Evolutionary conservation across 2,888 invertebrate species (phyloP).

Genomic region (Cephalotes varians): DNA sequence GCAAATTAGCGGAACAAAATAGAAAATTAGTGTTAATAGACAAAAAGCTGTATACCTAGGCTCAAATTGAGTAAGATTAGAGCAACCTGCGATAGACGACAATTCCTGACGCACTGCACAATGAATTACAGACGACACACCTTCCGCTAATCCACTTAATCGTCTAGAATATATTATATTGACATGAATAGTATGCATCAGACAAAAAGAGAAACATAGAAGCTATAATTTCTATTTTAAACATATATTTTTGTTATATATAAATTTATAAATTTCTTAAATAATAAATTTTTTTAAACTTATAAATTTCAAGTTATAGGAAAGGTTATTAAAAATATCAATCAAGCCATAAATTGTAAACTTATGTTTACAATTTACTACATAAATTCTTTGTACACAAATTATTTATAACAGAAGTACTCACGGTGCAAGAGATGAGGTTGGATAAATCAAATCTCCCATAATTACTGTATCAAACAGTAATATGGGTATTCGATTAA

Average conservation of each 20-base stretch:
- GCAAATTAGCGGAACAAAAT: background rate
- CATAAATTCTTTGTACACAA: background rate
- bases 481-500: constrained; percentile 89
- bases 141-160: constrained; percentile 90
- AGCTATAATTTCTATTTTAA: background rate
- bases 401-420: constrained; percentile 82
- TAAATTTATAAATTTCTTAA: too few species aligned
- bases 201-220: background rate
- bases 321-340: background rate
- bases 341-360: background rate
- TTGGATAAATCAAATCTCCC: constrained; percentile 94
- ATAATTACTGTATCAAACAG: constrained; percentile 91
- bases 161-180: constrained; percentile 86
- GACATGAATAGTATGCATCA: background rate
- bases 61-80: constrained; percentile 87
- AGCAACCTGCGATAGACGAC: constrained; percentile 80
- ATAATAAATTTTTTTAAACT: too few species aligned
- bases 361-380: background rate
- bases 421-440: constrained; percentile 94
- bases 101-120: constrained; percentile 90
- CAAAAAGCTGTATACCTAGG: constrained; percentile 87
- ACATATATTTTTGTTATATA: background rate
- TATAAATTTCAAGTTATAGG: background rate
- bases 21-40: background rate
- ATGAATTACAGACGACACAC: constrained; percentile 90